Evolutionary conservation across 2,797 vertebrate genomes (phyloP).

Genomic region (Sarcoramphus papa): DNA sequence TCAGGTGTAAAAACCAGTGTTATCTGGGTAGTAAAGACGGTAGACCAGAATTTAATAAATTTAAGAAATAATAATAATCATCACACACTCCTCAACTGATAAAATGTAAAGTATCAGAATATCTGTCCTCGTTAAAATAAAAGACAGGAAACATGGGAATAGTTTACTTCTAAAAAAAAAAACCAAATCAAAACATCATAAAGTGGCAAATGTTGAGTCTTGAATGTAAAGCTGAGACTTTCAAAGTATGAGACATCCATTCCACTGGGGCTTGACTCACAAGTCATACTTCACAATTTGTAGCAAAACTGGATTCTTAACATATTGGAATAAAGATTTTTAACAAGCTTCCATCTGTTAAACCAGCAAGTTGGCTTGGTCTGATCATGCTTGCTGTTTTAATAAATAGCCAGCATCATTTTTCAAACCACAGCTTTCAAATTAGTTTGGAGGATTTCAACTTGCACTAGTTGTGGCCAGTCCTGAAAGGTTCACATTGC

Average conservation of each 20-base stretch:
- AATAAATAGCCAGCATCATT: slow-evolving; percentile 54
- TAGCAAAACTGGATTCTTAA: slow-evolving; percentile 57
- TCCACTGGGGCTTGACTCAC: slow-evolving; percentile 54
- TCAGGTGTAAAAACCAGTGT: background rate
- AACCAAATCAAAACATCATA: background rate
- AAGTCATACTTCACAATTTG: slow-evolving; percentile 56
- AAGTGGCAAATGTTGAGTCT: slow-evolving; percentile 1
- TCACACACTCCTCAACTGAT: background rate
- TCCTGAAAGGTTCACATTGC: background rate
- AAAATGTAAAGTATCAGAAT: background rate
- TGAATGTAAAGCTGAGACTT: slow-evolving; percentile 30
- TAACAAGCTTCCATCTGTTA: slow-evolving; percentile 67
- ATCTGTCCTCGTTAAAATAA: background rate
- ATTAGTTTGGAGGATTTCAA: slow-evolving; percentile 23
- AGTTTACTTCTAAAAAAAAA: background rate
- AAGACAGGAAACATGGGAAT: background rate
- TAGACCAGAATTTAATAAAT: background rate
- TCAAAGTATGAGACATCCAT: slow-evolving; percentile 44
- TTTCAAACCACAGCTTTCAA: slow-evolving; percentile 57
- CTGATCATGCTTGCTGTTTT: slow-evolving; percentile 50
- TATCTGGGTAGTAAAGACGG: background rate
- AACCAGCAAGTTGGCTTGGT: slow-evolving; percentile 42
- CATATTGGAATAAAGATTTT: slow-evolving; percentile 61
- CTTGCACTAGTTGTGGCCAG: background rate
- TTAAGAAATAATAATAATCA: background rate